Conservation (phyloP, 2,797 vertebrate species). For the Neostethus bicornis region DNA sequence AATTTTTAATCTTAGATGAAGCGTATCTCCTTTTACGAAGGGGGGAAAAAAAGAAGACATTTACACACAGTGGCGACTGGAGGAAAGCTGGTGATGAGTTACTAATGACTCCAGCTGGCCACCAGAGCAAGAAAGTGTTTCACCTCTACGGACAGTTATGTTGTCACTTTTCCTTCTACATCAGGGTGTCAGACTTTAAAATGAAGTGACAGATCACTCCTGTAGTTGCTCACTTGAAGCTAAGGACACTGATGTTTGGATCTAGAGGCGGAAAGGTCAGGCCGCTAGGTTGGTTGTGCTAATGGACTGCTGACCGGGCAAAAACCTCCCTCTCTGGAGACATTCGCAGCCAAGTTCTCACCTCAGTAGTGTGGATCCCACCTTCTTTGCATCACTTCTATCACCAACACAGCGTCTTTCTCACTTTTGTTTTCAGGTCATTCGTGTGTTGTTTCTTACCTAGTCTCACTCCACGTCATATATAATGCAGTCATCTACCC, state of each 20-base stretch:
- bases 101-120: slow-evolving; percentile 58
- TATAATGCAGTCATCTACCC: background rate
- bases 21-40: slow-evolving; percentile 34
- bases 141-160: slow-evolving; percentile 51
- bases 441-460: slow-evolving; percentile 11
- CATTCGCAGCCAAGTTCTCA: slow-evolving; percentile 62
- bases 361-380: slow-evolving; percentile 34
- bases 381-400: slow-evolving; percentile 37
- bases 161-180: slow-evolving; percentile 62
- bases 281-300: slow-evolving; percentile 65
- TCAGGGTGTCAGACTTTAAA: slow-evolving; percentile 69
- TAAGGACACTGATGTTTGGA: slow-evolving; percentile 59
- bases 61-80: slow-evolving; percentile 22
- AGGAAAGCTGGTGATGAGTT: slow-evolving; percentile 48
- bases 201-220: slow-evolving; percentile 69
- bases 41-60: slow-evolving; percentile 18
- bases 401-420: slow-evolving; percentile 12
- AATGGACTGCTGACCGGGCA: slow-evolving; percentile 74
- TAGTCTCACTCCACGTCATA: slow-evolving; percentile 10
- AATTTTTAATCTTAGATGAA: slow-evolving; percentile 29
- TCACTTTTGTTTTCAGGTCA: slow-evolving; percentile 21
- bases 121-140: slow-evolving; percentile 52
- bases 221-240: slow-evolving; percentile 50
- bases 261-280: slow-evolving; percentile 68
- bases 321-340: slow-evolving; percentile 60